Evolutionary conservation across 2,797 vertebrate species (phyloP), one percentile per base, ranked within the genome.

Genomic region (Poecilia wingei): DNA sequence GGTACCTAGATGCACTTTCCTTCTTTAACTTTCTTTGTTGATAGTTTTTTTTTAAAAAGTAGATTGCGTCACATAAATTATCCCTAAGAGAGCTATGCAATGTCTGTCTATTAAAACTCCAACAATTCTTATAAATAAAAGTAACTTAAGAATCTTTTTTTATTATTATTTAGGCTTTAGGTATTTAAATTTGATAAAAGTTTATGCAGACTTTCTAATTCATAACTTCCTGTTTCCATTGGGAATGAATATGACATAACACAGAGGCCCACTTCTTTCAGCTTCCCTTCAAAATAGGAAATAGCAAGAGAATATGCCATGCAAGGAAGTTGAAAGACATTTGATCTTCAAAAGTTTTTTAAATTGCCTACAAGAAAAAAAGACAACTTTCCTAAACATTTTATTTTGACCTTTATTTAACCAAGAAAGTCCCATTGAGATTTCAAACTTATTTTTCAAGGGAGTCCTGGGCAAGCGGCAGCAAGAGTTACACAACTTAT

Each of bases 21-120:
- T 5, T 61, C 55, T n/a, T 66, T 16, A 79, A 25, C 20, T 51
- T 55, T 9, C 16, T 79, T 72, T 76, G 72, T 70, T 80, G 76
- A 74, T 66, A 43, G 14, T 33, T 33, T 61, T 59, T 61, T 31
- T 41, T 39, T 31, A 31, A 12, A 57, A 28, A 61, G 55, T 47
- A 18, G 18, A 39, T 66, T 66, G 6, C 0, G 16, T 66, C 61
- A 20, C 18, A 9, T 66, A 9, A 20, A 61, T 33, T 39, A 66
- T 66, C 3, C 31, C 13, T 64, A 8, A 18, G 55, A 69, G 36
- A 53, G 31, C 59, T 68, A 45, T 18, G 12, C 59, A 75, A 25
- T 28, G 2, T 57, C 53, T 47, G 43, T 53, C 12, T 12, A n/a
- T 75, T 66, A 22, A 39, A 66, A 9, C 36, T 66, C 64, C 16